Evolutionary conservation across 2,888 invertebrate species (phyloP), one percentile per base, ranked within the genome.

Genomic region (Sminthurinus aureus): DNA sequence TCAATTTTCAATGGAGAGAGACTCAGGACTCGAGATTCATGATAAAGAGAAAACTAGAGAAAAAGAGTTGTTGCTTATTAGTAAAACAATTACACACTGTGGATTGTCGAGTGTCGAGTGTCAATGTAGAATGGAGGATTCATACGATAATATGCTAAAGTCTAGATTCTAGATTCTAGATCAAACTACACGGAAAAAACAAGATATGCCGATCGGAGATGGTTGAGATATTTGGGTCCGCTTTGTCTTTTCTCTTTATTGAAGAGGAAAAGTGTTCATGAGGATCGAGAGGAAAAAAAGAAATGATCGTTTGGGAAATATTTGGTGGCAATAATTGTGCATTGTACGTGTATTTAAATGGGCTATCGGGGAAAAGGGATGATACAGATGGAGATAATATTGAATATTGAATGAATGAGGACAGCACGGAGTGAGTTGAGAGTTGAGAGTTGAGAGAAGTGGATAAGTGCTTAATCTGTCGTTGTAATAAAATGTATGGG

Each of bases 401-500:
- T 84, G 84, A 84, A 84, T 78, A 81, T n/a, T n/a, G n/a, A n/a
- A n/a, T n/a, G n/a, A n/a, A n/a, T n/a, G 81, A 51, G 81, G 84
- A 81, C 64, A 6, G 6, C 38, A 38, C 38, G 38, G 38, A 38
- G 38, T 38, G 1, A 38, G 38, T 38, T 6, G 38, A 38, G 38
- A 38, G 38, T n/a, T n/a, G n/a, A n/a, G 38, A 38, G 38, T 38
- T 6, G 38, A 38, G 38, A 38, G 38, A 38, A 84, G 81, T 84
- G 77, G 84, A 85, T 81, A 85, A 85, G 83, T 79, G 83, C 81
- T 85, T 85, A 83, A 85, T 85, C 83, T 85, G 85, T 85, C 85
- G 81, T 80, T 64, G 83, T 83, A 83, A 85, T 85, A 83, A 85
- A 85, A 84, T 84, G 82, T 84, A 84, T 84, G 84, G 84, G 84